A percentile compares a stretch with the other conserved stretches of the same genome.
phyloP scores from a whole-genome alignment of 2,113 vertebrate species.

The Columba livia region DNA sequence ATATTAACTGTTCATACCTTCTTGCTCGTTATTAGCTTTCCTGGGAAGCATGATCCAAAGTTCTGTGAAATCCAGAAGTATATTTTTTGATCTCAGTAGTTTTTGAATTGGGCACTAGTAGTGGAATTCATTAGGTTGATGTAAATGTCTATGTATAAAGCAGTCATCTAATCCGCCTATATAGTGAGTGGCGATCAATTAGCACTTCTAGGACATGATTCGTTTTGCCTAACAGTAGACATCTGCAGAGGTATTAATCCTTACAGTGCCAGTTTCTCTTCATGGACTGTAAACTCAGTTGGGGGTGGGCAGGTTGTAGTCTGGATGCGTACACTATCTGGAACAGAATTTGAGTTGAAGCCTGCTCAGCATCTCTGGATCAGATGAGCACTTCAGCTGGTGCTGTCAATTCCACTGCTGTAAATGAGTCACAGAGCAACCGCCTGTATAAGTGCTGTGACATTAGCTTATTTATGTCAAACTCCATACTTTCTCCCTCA shows the following conservation, averaged over 20 bases:
- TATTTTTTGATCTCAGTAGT: not conserved
- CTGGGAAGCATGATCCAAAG: not conserved
- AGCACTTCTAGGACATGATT: fast-evolving
- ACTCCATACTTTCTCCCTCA: not conserved
- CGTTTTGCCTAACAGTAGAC: not conserved
- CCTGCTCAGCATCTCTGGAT: not conserved
- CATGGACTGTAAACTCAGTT: not conserved
- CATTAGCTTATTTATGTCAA: not conserved
- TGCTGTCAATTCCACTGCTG: not conserved
- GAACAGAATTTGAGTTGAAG: not conserved
- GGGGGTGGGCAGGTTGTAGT: not conserved
- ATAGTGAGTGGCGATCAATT: not conserved
- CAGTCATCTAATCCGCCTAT: not conserved
- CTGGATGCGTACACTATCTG: not conserved
- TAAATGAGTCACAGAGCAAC: not conserved
- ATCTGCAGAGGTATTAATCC: not conserved
- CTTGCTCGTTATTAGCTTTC: not conserved
- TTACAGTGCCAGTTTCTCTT: not conserved
- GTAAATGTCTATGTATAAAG: not conserved
- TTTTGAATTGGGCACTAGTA: not conserved
- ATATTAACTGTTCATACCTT: not conserved
- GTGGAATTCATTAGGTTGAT: not conserved
- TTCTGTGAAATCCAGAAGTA: not conserved
- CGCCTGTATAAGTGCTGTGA: not conserved
- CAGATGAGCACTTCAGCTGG: not conserved